These are phyloP conservation scores for Lasioglossum pauxillum DNA, from an alignment of 2,888 invertebrate genomes.

Conservation along the genomic window DNA sequence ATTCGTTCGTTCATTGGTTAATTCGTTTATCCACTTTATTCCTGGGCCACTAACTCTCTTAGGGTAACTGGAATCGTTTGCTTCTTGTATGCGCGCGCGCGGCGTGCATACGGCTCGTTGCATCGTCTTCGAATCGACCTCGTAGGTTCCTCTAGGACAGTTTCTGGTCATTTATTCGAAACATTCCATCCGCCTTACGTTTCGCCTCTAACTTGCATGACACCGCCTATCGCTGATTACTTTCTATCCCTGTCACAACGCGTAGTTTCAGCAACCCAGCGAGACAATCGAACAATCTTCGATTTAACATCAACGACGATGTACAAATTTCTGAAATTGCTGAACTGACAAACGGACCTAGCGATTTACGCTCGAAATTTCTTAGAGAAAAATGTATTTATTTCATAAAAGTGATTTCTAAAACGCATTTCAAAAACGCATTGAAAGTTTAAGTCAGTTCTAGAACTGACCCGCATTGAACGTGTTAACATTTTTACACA, in stretches of 20 bases:
- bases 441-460: too few relatives aligned
- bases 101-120: neutral
- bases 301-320: neutral
- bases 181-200: slow-evolving; percentile 62
- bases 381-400: too few relatives aligned
- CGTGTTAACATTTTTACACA: too few relatives aligned
- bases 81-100: neutral
- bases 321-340: too few relatives aligned
- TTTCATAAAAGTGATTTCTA: too few relatives aligned
- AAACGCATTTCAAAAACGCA: too few relatives aligned
- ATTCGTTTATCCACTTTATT: slow-evolving; percentile 48
- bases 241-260: slow-evolving; percentile 8
- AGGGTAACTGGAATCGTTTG: slow-evolving; percentile 68
- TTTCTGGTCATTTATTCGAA: slow-evolving; percentile 78
- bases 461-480: too few relatives aligned
- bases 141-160: slow-evolving; percentile 78
- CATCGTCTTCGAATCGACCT: slow-evolving; percentile 34
- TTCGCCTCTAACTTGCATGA: slow-evolving; percentile 61
- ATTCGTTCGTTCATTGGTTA: slow-evolving; percentile 35
- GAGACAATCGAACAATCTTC: neutral
- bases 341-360: too few relatives aligned
- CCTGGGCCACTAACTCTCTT: slow-evolving; percentile 81
- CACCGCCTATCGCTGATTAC: slow-evolving; percentile 31
- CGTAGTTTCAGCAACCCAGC: neutral
- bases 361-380: too few relatives aligned